Conservation (phyloP, 2,888 invertebrate species). For the Brachypterus glaber region DNA sequence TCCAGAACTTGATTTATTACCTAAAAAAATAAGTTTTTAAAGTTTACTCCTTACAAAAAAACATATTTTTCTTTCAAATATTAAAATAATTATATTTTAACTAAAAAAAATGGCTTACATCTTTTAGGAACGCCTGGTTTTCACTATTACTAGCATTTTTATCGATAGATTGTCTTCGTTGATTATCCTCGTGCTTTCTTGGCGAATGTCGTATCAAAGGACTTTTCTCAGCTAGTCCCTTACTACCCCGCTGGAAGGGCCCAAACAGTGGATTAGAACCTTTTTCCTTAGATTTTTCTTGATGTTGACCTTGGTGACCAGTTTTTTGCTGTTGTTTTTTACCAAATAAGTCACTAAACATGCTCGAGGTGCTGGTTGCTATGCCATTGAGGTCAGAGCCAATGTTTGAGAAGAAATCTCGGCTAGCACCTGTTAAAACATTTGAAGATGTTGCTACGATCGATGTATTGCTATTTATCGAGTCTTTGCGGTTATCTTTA, state of each 20-base stretch:
- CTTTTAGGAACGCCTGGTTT: slow-evolving; percentile 89
- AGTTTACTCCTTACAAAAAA: too few species aligned
- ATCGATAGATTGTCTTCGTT: slow-evolving; percentile 58
- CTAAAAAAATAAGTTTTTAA: slow-evolving; percentile 36
- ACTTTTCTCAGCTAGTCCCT: slow-evolving; percentile 81
- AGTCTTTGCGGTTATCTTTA: slow-evolving; percentile 46
- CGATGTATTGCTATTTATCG: slow-evolving; percentile 48
- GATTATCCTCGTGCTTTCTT: slow-evolving; percentile 55
- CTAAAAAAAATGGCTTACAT: too few species aligned
- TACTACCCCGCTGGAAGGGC: slow-evolving; percentile 67
- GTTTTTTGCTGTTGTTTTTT: slow-evolving; percentile 43
- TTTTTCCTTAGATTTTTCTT: slow-evolving; percentile 36
- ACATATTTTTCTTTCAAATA: background rate
- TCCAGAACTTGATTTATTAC: slow-evolving; percentile 73
- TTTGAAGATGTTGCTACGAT: slow-evolving; percentile 51
- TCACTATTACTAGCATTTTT: slow-evolving; percentile 72
- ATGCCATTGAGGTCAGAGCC: slow-evolving; percentile 88
- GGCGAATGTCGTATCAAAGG: slow-evolving; percentile 78
- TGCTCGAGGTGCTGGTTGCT: slow-evolving; percentile 85
- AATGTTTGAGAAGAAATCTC: slow-evolving; percentile 83
- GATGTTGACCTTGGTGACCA: slow-evolving; percentile 26
- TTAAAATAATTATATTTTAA: slow-evolving; percentile 9
- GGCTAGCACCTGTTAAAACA: slow-evolving; percentile 56
- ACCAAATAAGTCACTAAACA: slow-evolving; percentile 92
- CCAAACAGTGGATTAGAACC: slow-evolving; percentile 52